These are phyloP conservation scores for Poecilia picta DNA, from an alignment of 2,797 vertebrate species.

Conservation along the genomic window DNA sequence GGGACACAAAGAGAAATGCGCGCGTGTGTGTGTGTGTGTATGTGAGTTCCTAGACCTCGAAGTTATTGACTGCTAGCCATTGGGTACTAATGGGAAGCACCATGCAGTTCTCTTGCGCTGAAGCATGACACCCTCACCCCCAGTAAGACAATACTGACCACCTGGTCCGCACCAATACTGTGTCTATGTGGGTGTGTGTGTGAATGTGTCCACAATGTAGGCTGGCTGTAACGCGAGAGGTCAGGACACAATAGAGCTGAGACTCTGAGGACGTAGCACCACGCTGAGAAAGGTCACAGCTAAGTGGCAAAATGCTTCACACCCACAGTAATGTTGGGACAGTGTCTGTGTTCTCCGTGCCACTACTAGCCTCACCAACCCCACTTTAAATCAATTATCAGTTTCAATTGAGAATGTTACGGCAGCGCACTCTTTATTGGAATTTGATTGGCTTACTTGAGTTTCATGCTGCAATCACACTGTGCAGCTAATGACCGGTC, in stretches of 20 bases:
- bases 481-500: neutral
- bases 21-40: neutral
- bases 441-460: neutral
- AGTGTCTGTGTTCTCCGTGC: neutral
- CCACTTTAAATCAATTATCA: neutral
- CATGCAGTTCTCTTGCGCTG: conserved; percentile 50
- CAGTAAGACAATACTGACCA: conserved; percentile 62
- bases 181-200: conserved; percentile 25
- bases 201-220: conserved; percentile 55
- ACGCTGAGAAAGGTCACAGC: conserved; percentile 82
- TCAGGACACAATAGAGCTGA: conserved; percentile 74
- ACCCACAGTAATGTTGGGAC: conserved; percentile 10
- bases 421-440: neutral
- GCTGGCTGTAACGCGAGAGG: conserved; percentile 78
- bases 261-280: conserved; percentile 74
- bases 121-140: conserved; percentile 25
- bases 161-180: conserved; percentile 52
- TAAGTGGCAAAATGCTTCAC: conserved; percentile 57
- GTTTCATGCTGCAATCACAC: neutral
- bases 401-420: neutral
- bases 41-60: neutral
- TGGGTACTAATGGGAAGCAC: conserved; percentile 49
- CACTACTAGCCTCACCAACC: neutral
- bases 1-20: neutral
- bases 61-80: conserved; percentile 39